Evolutionary conservation across 1,140 invertebrate species (phyloP).

Genomic region (Campoletis sonorensis): DNA sequence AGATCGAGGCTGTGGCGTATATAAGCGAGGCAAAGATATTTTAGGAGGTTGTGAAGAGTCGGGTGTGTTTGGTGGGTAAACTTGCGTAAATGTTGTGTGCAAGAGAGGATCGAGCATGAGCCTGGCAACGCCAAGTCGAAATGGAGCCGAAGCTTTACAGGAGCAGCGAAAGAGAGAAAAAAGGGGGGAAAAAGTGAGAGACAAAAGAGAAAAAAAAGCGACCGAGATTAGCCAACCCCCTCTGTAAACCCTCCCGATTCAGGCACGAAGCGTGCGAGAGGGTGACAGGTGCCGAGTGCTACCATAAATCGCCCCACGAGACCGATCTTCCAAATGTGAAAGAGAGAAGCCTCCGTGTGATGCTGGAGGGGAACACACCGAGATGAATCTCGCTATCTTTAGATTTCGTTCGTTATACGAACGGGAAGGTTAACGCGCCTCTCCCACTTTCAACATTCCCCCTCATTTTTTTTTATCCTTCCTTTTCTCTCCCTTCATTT

Average conservation of each 20-base stretch:
- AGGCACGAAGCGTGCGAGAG: conserved; percentile 52
- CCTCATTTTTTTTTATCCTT: background rate
- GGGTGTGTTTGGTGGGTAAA: conserved; percentile 15
- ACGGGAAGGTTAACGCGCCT: conserved; percentile 17
- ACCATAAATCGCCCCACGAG: conserved; percentile 61
- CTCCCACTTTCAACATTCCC: background rate
- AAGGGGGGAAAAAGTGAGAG: conserved; percentile 1
- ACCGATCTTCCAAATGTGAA: conserved; percentile 54
- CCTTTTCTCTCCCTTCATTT: background rate
- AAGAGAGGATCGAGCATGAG: conserved; percentile 8
- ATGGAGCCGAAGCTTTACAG: too few relatives aligned
- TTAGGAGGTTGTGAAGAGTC: conserved; percentile 9
- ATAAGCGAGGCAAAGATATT: conserved; percentile 8
- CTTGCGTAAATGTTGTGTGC: conserved; percentile 25
- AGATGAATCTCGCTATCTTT: conserved; percentile 51
- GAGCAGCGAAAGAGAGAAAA: background rate
- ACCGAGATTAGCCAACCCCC: conserved; percentile 42
- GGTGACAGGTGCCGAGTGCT: conserved; percentile 70
- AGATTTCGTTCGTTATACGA: conserved; percentile 42
- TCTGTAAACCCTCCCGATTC: conserved; percentile 49
- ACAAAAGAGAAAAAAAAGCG: conserved; percentile 11
- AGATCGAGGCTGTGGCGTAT: background rate
- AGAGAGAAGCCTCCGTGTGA: conserved; percentile 14
- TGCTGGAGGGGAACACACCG: conserved; percentile 23
- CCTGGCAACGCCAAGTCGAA: too few relatives aligned